Conservation (phyloP, 2,113 vertebrate genomes). For the Clarias magur region DNA sequence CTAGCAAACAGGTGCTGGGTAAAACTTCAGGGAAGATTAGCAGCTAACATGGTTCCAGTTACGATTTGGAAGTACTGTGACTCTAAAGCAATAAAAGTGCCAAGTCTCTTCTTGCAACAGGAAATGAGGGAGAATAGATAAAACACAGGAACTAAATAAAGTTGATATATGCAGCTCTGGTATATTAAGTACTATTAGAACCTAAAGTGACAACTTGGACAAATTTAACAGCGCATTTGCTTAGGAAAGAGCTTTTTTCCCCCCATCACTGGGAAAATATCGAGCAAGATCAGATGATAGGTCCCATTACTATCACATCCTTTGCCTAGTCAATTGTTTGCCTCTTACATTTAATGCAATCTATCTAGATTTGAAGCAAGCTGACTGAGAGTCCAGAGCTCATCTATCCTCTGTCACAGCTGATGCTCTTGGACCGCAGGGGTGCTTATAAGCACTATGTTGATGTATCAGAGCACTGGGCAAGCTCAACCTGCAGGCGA, state of each 20-base stretch:
- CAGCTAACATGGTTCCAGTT: not conserved
- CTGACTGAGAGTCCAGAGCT: conserved; percentile 22
- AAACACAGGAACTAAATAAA: conserved; percentile 19
- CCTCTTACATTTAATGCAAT: conserved; percentile 34
- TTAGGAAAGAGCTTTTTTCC: conserved; percentile 1
- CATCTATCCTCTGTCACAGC: conserved; percentile 43
- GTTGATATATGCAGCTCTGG: conserved; percentile 27
- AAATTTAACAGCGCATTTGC: conserved; percentile 14
- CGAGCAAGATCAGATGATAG: not conserved
- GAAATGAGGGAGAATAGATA: conserved; percentile 27
- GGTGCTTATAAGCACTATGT: conserved; percentile 70
- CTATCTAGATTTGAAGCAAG: conserved; percentile 30
- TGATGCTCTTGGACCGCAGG: conserved; percentile 47
- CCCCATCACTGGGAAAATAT: not conserved
- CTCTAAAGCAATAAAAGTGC: conserved; percentile 6
- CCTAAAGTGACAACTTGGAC: conserved; percentile 18
- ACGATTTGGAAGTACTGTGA: not conserved
- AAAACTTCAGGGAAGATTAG: conserved; percentile 30
- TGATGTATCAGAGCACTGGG: conserved; percentile 66
- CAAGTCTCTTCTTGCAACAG: conserved; percentile 8
- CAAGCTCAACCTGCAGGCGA: conserved; percentile 60
- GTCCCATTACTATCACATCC: not conserved
- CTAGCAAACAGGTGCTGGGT: conserved; percentile 38
- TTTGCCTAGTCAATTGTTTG: conserved; percentile 36
- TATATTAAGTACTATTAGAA: conserved; percentile 33